Conservation (phyloP, 2,113 vertebrate species). For the Rhodinocichla rosea region DNA sequence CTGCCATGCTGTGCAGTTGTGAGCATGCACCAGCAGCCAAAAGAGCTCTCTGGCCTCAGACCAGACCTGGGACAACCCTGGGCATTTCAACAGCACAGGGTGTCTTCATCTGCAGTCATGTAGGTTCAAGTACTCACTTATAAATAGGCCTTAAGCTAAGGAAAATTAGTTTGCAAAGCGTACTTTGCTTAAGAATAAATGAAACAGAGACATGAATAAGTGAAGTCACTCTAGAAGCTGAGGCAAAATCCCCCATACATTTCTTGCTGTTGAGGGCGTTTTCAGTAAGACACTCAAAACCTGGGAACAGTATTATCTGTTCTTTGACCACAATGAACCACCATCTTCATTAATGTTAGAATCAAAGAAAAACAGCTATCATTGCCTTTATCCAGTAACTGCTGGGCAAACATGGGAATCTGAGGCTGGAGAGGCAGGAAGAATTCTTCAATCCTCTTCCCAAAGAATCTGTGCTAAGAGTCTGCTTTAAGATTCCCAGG, state of each 20-base stretch:
- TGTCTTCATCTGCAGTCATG: neutral
- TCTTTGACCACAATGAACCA: neutral
- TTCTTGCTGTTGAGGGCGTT: neutral
- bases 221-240: neutral
- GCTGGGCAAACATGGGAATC: neutral
- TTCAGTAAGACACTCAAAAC: neutral
- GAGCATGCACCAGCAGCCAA: accelerated
- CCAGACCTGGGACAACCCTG: neutral
- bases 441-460: neutral
- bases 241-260: neutral
- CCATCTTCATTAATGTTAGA: neutral
- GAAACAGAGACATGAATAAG: neutral
- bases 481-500: neutral
- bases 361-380: neutral
- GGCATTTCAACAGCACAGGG: neutral
- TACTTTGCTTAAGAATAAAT: neutral
- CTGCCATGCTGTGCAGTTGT: neutral
- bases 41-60: neutral
- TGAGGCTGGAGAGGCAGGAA: neutral
- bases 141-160: neutral
- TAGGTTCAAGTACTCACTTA: neutral
- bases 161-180: neutral
- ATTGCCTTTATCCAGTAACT: neutral
- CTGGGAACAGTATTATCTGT: neutral
- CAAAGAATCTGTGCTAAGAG: neutral